Conservation (phyloP, 1,140 invertebrate species). For the Drosophila virilis region DNA sequence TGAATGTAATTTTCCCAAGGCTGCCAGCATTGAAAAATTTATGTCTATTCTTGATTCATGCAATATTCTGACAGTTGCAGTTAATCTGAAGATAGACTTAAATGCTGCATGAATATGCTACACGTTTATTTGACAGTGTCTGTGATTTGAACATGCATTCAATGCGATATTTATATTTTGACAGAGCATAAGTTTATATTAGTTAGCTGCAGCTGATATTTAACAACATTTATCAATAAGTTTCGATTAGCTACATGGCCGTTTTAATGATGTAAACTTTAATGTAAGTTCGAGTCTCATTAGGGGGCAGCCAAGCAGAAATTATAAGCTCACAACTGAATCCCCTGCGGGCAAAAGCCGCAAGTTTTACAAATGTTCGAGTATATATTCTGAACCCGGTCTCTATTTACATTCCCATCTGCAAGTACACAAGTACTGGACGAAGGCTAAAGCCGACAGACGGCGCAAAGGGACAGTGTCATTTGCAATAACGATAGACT, state of each 20-base stretch:
- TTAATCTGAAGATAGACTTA: no score
- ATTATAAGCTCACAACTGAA: conserved; percentile 35
- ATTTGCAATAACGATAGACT: conserved; percentile 10
- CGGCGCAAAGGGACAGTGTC: conserved; percentile 21
- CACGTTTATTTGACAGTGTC: no score
- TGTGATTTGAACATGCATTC: not conserved
- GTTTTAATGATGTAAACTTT: conserved; percentile 1
- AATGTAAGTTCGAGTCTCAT: not conserved
- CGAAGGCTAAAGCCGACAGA: not conserved
- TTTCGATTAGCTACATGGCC: not conserved
- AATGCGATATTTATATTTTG: not conserved
- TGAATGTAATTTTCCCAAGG: no score
- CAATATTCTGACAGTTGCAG: no score
- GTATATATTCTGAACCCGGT: conserved; percentile 18
- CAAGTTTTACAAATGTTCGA: conserved; percentile 54
- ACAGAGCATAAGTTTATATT: not conserved
- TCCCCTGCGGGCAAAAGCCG: conserved; percentile 31
- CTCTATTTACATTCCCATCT: conserved; percentile 41
- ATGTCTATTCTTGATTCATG: no score
- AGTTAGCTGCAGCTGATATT: not conserved
- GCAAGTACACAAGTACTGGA: conserved; percentile 8
- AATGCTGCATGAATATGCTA: no score
- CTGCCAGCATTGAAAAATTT: no score
- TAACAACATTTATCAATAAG: not conserved
- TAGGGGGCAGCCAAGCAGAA: conserved; percentile 4